Base-by-base conservation (phyloP, 2,113 vertebrate species). In the Microtus oregoni region DNA sequence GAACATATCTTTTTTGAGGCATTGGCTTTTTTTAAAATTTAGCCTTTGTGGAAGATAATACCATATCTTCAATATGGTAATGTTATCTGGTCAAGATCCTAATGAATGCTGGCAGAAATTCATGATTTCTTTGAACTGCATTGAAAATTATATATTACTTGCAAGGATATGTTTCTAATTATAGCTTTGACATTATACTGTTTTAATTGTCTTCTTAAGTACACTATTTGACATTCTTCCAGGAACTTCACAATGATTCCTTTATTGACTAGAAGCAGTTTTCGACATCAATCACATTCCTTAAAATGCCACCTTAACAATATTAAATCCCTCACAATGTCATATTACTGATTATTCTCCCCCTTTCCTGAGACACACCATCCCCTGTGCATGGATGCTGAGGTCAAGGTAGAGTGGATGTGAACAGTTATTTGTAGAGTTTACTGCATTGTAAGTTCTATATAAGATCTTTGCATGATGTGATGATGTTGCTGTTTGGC, bases 151-250 rank as follows among this genome's bases (percentile, higher is more conserved):
- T 93, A 90, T 98, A 94, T 98, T 98, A 97, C 97, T 98, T 97
- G 96, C 93, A 91, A 82, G 98, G 97, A 98, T 98, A 98, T 94
- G 97, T 98, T 98, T 99, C 98, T 98, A 98, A 99, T 99, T 98
- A 98, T 98, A 98, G 97, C 3, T n/a, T 97, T 98, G 97, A 91
- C 95, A 97, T 98, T 98, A 98, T 98, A 96, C 95, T 78, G 50
- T 98, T 98, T 99, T 98, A 98, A 98, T 98, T 99, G 98, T 98
- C 98, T 97, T 97, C 97, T 98, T 98, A 98, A 98, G 98, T 98
- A 97, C 95, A 97, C 88, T 96, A 92, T 98, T 98, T 99, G 98
- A 98, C 94, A 96, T 97, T 81, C 96, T 98, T 98, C 98, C 98
- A 99, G 98, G 97, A 98, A 96, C 75, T 97, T 98, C 98, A 98